Evolutionary conservation across 2,888 invertebrate species (phyloP), one percentile per base, ranked within the genome.

Genomic region (Malachius bipustulatus): DNA sequence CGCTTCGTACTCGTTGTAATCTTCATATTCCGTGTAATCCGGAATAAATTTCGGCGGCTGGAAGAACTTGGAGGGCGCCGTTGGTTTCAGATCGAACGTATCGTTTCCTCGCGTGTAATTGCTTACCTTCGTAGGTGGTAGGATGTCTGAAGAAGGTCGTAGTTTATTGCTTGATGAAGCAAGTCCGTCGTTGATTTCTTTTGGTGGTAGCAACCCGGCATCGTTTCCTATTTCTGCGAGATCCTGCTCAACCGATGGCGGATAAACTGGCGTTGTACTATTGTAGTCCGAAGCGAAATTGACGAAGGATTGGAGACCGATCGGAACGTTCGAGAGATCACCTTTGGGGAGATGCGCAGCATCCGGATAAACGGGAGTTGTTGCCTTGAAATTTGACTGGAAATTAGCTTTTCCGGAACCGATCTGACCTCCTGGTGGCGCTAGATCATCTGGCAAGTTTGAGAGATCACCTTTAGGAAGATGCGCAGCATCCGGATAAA

Each of bases 261-360:
- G 56, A 40, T 54, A 55, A 14, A 47, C 49, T 3, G 54, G 54
- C 4, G 53, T 52, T 3, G 54, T 54, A 4, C 51, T 50, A 39
- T 49, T 49, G 32, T 48, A 51, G 24, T 44, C 43, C 1, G 51
- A 50, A 19, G 46, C 42, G 31, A 46, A 49, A 35, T 49, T 50
- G 4, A 51, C n/a, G n/a, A n/a, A n/a, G n/a, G n/a, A n/a, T n/a
- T n/a, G n/a, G n/a, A n/a, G n/a, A n/a, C n/a, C n/a, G n/a, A n/a
- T n/a, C n/a, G n/a, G n/a, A n/a, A n/a, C n/a, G n/a, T n/a, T n/a
- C n/a, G n/a, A n/a, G n/a, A n/a, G n/a, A n/a, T n/a, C n/a, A n/a
- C n/a, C n/a, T n/a, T n/a, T n/a, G n/a, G n/a, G n/a, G n/a, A n/a
- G n/a, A n/a, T n/a, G n/a, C n/a, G n/a, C n/a, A n/a, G n/a, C n/a